Percentiles rank a stretch among this genome's conserved stretches.
These are phyloP conservation scores for Ceratosolen solmsi DNA, from an alignment of 1,140 invertebrate genomes.

Conservation along the genomic window DNA sequence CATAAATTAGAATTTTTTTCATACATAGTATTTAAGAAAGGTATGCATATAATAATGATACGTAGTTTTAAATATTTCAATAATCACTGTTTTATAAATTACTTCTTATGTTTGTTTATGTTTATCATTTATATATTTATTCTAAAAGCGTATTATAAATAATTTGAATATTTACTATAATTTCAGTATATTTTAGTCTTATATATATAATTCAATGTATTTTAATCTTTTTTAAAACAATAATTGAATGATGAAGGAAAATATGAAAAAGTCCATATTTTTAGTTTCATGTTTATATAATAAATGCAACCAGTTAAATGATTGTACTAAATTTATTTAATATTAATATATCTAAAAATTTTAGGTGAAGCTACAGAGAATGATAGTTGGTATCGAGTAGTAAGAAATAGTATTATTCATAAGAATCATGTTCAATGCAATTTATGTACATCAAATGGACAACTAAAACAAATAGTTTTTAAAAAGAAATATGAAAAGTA, in stretches of 20 bases:
- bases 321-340: neutral
- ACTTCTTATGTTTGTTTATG: too few relatives aligned
- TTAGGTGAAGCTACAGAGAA: slow-evolving; percentile 69
- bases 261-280: too few relatives aligned
- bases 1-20: slow-evolving; percentile 77
- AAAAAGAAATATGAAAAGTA: slow-evolving; percentile 85
- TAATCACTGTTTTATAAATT: neutral
- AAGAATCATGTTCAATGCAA: slow-evolving; percentile 84
- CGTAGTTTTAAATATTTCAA: slow-evolving; percentile 35
- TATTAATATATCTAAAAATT: slow-evolving; percentile 21
- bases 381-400: slow-evolving; percentile 84
- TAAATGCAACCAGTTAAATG: neutral
- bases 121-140: too few relatives aligned
- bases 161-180: too few relatives aligned
- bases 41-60: slow-evolving; percentile 64
- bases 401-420: slow-evolving; percentile 78
- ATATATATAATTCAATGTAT: too few relatives aligned
- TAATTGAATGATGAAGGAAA: too few relatives aligned
- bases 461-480: slow-evolving; percentile 84
- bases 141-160: too few relatives aligned
- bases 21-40: slow-evolving; percentile 88
- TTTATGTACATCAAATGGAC: slow-evolving; percentile 83
- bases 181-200: too few relatives aligned
- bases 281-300: neutral
- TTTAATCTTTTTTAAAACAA: too few relatives aligned